phyloP scores from a whole-genome alignment of 1,140 invertebrate species.

The Drosophila lini region DNA sequence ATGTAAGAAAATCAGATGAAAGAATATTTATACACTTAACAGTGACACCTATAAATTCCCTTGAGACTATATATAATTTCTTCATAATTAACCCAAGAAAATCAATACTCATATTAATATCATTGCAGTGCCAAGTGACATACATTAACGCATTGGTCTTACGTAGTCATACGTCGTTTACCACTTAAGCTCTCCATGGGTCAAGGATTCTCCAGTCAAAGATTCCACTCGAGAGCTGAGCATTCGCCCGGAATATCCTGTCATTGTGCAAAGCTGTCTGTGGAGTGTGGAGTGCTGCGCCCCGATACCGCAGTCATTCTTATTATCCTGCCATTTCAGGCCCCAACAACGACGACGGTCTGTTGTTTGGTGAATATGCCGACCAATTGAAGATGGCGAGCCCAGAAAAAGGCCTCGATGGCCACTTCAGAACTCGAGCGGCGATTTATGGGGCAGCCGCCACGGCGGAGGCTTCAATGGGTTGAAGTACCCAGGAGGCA shows the following conservation, averaged over 20 bases:
- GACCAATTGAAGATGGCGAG: constrained; percentile 53
- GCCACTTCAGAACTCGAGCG: constrained; percentile 34
- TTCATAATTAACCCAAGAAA: constrained; percentile 10
- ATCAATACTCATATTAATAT: background rate
- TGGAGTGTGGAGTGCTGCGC: constrained; percentile 8
- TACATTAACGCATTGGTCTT: background rate
- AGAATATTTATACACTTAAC: background rate
- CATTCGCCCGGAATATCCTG: constrained; percentile 5
- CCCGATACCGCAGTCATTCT: constrained; percentile 28
- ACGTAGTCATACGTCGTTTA: constrained; percentile 5
- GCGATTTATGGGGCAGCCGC: constrained; percentile 52
- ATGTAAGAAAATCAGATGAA: background rate
- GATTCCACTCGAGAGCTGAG: constrained; percentile 23
- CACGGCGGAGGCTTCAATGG: constrained; percentile 34
- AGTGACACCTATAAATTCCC: background rate
- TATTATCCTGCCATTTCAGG: constrained; percentile 35
- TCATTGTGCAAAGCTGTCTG: constrained; percentile 18
- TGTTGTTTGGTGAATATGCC: constrained; percentile 45
- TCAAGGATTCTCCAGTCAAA: constrained; percentile 30
- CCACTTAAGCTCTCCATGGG: constrained; percentile 6
- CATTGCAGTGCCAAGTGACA: constrained; percentile 1
- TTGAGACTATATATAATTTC: background rate
- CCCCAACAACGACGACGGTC: background rate
- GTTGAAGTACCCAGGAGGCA: constrained; percentile 28
- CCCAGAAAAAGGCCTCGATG: constrained; percentile 30